Evolutionary conservation across 23 tunicate species (phyloP), one percentile per base, ranked within the genome.

Genomic region (Trididemnum nubilum): DNA sequence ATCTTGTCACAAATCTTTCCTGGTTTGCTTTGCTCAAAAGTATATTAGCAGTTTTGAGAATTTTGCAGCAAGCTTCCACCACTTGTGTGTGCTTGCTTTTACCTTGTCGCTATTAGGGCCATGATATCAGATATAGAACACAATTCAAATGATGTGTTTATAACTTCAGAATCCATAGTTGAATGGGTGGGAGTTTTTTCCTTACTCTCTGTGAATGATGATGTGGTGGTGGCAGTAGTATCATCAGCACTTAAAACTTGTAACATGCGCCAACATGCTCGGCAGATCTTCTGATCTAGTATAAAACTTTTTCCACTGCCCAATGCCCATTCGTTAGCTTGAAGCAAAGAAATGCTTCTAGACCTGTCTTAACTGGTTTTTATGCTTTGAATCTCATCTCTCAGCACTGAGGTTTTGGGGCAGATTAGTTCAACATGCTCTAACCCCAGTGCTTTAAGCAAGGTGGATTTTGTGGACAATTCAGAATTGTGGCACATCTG

Each of bases 81-180:
- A 21, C 78, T 73, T 73, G 78, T 39, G 78, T 73, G 30, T 73
- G 57, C 78, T 38, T 73, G 30, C 78, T 73, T 73, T 73, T 73
- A 38, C 78, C 78, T 37, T 19, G 58, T 40, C 58, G 57, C 32
- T 73, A 18, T 73, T 37, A 73, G 58, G 78, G 78, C 32, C n/a
- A n/a, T n/a, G n/a, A n/a, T n/a, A n/a, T n/a, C n/a, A n/a, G 78
- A 73, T 73, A 73, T 58, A 21, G 78, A 73, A 58, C 58, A 39
- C 30, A 73, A 30, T 26, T 73, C 78, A 73, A 73, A 73, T 22
- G 78, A 73, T 37, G 58, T 73, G 78, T 73, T 73, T 30, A 73
- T 73, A 3, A 38, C 30, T 21, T 27, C 58, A 73, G 58, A 5
- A 73, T 73, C 78, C 58, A 73, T 73, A 40, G 58, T 39, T 73